Evolutionary conservation across 2,797 vertebrate species (phyloP), one percentile per base, ranked within the genome.

Genomic region (Crotalus adamanteus): DNA sequence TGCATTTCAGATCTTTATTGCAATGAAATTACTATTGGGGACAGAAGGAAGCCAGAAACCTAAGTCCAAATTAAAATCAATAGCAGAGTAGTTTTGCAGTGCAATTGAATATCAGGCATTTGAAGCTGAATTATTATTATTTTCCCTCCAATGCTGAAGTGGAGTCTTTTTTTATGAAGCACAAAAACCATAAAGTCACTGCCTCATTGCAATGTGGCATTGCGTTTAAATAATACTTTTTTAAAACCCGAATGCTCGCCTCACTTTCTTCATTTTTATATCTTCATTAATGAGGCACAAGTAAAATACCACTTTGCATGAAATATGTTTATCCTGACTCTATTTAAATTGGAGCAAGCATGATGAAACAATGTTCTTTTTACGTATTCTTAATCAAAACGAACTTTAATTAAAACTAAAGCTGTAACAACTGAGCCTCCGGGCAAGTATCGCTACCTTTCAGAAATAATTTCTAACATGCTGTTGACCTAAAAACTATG

Each of bases 371-470:
- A 0, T 93, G 89, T 47, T 92, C 57, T 91, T 92, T 28, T 90
- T 93, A 92, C 92, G 61, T 28, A 93, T 89, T 94, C 95, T 60
- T 57, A 91, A 91, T 83, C 57, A 96, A 96, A 94, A 92, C 2
- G 57, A 94, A 69, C 57, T 95, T 92, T 94, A 95, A 95, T 96
- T 92, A 95, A 95, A 57, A 90, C 63, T 87, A 93, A 93, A 91
- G 93, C 61, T 95, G 20, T n/a, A 95, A 90, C 88, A 95, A 85
- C 91, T 96, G 91, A 94, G 94, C 94, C 56, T 26, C 57, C 42
- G 18, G 53, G 92, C 69, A 93, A 94, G 91, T 63, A 87, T 91
- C 0, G 0, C 65, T 57, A 92, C 31, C 18, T 95, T 95, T 94
- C 90, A 63, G 65, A 91, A 93, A 88, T 47, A 91, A 91, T 63